These are phyloP conservation scores for Teleogryllus occipitalis DNA, from an alignment of 1,140 invertebrate genomes.

Conservation along the genomic window DNA sequence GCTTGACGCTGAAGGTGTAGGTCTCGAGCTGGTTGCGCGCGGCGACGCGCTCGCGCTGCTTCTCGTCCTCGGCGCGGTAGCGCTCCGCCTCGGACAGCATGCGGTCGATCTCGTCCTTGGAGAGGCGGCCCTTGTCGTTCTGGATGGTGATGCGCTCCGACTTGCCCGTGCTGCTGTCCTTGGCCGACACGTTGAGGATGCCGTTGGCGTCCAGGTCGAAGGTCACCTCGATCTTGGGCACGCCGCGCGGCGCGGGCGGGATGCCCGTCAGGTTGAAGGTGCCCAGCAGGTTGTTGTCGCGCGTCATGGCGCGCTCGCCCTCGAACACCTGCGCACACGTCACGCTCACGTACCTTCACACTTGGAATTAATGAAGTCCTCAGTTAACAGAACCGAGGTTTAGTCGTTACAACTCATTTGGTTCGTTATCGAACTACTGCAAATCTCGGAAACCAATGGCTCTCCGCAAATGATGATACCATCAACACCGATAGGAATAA, in stretches of 20 bases:
- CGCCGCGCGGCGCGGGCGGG: conserved; percentile 36
- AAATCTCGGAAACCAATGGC: too few relatives aligned
- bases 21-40: conserved; percentile 61
- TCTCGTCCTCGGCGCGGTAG: conserved; percentile 48
- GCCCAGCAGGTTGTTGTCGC: conserved; percentile 49
- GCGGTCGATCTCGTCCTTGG: conserved; percentile 45
- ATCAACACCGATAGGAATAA: too few relatives aligned
- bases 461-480: too few relatives aligned
- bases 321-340: conserved; percentile 46
- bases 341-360: too few relatives aligned
- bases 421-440: too few relatives aligned
- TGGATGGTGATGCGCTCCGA: conserved; percentile 47
- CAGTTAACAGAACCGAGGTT: too few relatives aligned
- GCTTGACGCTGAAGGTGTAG: conserved; percentile 62
- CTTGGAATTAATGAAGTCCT: too few relatives aligned
- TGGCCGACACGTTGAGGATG: conserved; percentile 43
- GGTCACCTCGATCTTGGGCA: conserved; percentile 44
- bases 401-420: too few relatives aligned
- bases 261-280: conserved; percentile 47
- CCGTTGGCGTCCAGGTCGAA: conserved; percentile 34
- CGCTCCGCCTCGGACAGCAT: conserved; percentile 63
- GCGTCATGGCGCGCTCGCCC: conserved; percentile 45
- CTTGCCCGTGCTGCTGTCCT: conserved; percentile 44
- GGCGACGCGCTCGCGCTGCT: conserved; percentile 46
- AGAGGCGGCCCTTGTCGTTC: conserved; percentile 48